phyloP scores from a whole-genome alignment of 2,797 vertebrate species.

The Gallinago stenura region DNA sequence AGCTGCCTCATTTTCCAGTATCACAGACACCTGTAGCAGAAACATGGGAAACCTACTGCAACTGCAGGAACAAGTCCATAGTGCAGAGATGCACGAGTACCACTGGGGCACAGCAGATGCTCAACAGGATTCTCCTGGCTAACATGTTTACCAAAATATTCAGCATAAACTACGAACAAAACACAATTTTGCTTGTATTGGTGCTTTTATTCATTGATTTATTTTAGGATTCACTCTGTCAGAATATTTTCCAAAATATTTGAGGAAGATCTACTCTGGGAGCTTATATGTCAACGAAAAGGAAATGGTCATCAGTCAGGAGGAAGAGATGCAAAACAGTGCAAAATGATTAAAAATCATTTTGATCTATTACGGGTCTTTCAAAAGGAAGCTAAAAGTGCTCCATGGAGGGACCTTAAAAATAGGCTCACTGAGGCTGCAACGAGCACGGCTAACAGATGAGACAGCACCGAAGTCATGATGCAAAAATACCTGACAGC shows the following conservation, averaged over 20 bases:
- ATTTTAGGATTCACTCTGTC: neutral
- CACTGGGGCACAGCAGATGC: neutral
- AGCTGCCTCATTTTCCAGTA: neutral
- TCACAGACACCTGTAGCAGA: neutral
- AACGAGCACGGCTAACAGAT: fast-evolving
- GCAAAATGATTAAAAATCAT: neutral
- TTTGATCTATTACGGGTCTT: neutral
- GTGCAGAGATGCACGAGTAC: neutral
- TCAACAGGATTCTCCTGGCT: neutral
- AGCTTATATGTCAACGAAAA: neutral
- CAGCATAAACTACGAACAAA: neutral
- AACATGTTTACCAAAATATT: neutral
- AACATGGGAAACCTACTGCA: neutral
- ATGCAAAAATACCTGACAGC: neutral
- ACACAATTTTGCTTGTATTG: neutral
- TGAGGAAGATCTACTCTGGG: neutral
- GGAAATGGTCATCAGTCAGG: neutral
- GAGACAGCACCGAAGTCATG: neutral
- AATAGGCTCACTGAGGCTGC: neutral
- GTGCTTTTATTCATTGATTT: neutral
- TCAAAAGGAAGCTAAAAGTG: neutral
- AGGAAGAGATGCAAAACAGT: neutral
- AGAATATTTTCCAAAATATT: neutral
- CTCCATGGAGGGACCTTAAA: neutral
- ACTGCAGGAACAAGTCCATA: fast-evolving